These are phyloP conservation scores for Diglossa cyanea DNA, from an alignment of 2,797 vertebrate species.

Conservation along the genomic window DNA sequence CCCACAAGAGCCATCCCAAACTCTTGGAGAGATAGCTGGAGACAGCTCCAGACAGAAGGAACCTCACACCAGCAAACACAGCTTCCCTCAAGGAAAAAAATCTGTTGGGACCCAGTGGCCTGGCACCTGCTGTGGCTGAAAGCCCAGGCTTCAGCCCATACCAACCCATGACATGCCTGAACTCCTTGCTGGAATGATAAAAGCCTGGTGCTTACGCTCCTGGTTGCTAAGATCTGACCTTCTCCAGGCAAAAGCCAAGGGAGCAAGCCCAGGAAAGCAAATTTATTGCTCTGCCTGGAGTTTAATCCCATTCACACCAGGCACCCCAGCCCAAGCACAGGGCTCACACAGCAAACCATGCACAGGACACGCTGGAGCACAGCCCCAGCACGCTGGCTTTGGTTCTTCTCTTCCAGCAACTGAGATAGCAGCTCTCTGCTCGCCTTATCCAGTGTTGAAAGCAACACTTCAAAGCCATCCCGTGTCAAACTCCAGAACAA, in stretches of 20 bases:
- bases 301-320: neutral
- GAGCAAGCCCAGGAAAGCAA: neutral
- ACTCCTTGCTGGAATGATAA: neutral
- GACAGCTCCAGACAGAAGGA: neutral
- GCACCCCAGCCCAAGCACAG: rapidly evolving
- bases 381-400: rapidly evolving
- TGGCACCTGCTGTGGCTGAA: neutral
- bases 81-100: neutral
- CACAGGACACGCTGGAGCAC: neutral
- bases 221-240: neutral
- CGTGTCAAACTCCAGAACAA: neutral
- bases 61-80: neutral
- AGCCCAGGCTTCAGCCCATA: neutral
- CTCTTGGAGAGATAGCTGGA: neutral
- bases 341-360: neutral
- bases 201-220: neutral
- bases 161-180: neutral
- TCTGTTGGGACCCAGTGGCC: neutral
- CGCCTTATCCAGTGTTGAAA: neutral
- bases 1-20: neutral
- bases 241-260: neutral
- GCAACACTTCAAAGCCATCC: constrained; percentile 16
- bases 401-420: neutral
- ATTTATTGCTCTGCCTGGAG: neutral
- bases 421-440: neutral